phyloP scores from a whole-genome alignment of 2,113 vertebrate genomes.

The Sander vitreus region DNA sequence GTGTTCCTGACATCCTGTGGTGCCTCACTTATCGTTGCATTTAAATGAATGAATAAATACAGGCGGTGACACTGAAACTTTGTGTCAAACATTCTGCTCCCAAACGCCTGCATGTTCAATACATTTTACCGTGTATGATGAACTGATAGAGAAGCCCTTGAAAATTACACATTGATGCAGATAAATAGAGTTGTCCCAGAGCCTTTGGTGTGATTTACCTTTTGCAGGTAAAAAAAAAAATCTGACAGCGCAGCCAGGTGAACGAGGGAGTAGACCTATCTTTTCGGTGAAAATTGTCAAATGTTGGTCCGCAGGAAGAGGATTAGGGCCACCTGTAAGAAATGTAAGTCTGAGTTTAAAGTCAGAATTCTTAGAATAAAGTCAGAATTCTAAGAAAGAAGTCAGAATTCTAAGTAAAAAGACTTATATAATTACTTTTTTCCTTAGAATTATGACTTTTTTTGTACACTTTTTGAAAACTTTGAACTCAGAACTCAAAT shows the following conservation, averaged over 20 bases:
- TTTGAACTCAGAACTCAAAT: no score
- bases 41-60: neutral
- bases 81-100: neutral
- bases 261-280: neutral
- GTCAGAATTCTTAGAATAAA: no score
- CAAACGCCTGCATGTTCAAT: conserved; percentile 1
- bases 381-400: no score
- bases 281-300: neutral
- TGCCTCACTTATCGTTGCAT: neutral
- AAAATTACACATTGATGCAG: conserved; percentile 27
- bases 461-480: no score
- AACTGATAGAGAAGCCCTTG: conserved; percentile 2
- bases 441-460: no score
- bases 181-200: conserved; percentile 14
- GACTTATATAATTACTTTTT: no score
- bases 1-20: neutral
- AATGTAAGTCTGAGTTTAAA: no score
- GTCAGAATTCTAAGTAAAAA: no score
- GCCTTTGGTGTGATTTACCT: neutral
- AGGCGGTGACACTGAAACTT: neutral
- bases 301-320: no score
- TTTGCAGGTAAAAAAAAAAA: conserved; percentile 2
- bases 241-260: neutral
- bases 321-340: no score
- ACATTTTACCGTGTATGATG: neutral